Conservation (phyloP, 1,140 invertebrate species). For the Brachionus paranguensis region DNA sequence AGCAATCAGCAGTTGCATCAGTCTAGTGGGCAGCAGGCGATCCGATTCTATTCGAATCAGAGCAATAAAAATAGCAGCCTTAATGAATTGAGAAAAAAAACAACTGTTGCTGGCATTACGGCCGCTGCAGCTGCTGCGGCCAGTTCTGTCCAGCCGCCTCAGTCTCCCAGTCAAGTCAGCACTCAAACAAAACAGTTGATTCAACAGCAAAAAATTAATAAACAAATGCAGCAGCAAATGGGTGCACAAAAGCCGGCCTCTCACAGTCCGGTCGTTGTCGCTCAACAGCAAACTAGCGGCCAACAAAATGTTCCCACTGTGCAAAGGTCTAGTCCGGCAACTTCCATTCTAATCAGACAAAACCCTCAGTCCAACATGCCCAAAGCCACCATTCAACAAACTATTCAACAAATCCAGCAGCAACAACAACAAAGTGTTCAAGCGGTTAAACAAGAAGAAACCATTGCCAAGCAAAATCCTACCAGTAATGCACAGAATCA, state of each 20-base stretch:
- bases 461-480: background rate
- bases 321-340: background rate
- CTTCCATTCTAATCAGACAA: conserved; percentile 9
- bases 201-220: background rate
- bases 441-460: background rate
- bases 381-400: background rate
- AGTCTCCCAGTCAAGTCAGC: background rate
- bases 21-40: background rate
- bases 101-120: background rate
- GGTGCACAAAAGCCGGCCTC: background rate
- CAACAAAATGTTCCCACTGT: background rate
- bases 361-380: background rate
- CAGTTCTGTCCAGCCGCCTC: background rate
- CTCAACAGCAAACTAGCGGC: background rate
- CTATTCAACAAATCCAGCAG: conserved; percentile 14
- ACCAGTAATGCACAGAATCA: background rate
- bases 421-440: conserved; percentile 21
- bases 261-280: background rate
- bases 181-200: background rate
- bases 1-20: conserved; percentile 14
- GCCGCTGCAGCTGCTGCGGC: background rate
- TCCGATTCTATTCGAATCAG: background rate
- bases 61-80: background rate
- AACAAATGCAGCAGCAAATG: conserved; percentile 3
- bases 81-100: conserved; percentile 22